Conservation (phyloP, 2,797 vertebrate genomes). For the Rhadinocentrus ornatus region DNA sequence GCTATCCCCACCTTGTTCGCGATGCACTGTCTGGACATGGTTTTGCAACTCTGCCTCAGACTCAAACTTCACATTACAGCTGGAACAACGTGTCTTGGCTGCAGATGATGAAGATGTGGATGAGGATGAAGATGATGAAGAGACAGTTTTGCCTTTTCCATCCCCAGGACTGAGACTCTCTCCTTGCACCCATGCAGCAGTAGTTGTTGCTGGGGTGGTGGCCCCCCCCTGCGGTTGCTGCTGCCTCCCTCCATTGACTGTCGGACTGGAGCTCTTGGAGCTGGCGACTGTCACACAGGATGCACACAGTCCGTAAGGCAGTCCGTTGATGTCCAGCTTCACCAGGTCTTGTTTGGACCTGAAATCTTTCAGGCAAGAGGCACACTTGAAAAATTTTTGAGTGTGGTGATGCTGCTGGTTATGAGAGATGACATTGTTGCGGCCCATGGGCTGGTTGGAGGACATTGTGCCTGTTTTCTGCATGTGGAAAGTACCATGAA, state of each 20-base stretch:
- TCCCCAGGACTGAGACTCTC: slow-evolving; percentile 91
- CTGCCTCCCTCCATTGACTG: slow-evolving; percentile 82
- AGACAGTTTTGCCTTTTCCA: slow-evolving; percentile 89
- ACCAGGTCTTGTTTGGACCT: slow-evolving; percentile 96
- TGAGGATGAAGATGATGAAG: slow-evolving; percentile 84
- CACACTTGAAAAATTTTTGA: slow-evolving; percentile 94
- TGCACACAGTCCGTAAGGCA: slow-evolving; percentile 96
- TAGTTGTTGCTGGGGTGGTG: slow-evolving; percentile 71
- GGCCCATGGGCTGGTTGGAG: slow-evolving; percentile 78
- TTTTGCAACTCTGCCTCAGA: slow-evolving; percentile 96
- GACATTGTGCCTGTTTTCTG: slow-evolving; percentile 93
- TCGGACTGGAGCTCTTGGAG: slow-evolving; percentile 91
- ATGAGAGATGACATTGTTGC: slow-evolving; percentile 72
- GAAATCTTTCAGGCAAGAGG: slow-evolving; percentile 98
- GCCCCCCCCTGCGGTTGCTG: slow-evolving; percentile 74
- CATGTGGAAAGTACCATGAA: slow-evolving; percentile 99
- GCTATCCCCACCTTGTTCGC: slow-evolving; percentile 90
- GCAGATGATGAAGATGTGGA: slow-evolving; percentile 83
- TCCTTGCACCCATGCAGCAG: slow-evolving; percentile 85
- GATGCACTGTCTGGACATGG: slow-evolving; percentile 94
- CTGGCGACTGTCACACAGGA: slow-evolving; percentile 91
- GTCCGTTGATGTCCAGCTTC: slow-evolving; percentile 96
- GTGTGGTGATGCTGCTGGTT: slow-evolving; percentile 86
- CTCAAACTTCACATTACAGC: slow-evolving; percentile 99
- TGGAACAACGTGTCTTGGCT: slow-evolving; percentile 94